phyloP scores from a whole-genome alignment of 2,888 invertebrate species.

The Drosophila neonasuta region DNA sequence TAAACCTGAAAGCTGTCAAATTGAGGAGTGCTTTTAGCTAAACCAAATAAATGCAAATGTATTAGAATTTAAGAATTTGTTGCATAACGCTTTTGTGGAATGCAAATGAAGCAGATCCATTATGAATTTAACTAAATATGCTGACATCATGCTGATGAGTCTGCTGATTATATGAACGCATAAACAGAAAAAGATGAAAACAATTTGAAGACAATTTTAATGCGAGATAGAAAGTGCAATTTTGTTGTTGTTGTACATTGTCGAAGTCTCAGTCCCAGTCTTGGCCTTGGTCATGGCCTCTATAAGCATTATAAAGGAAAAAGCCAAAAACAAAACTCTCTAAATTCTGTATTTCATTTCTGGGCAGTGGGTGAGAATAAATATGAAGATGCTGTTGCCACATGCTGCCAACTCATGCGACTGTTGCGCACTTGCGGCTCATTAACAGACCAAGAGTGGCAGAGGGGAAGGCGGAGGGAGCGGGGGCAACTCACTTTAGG shows the following conservation, averaged over 20 bases:
- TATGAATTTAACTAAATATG: slow-evolving; percentile 30
- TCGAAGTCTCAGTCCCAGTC: slow-evolving; percentile 2
- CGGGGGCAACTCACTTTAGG: slow-evolving; percentile 30
- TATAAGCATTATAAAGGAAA: slow-evolving; percentile 51
- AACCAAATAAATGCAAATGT: slow-evolving; percentile 4
- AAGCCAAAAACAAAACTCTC: slow-evolving; percentile 37
- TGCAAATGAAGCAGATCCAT: background rate
- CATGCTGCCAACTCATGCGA: slow-evolving; percentile 30
- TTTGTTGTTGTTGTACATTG: slow-evolving; percentile 25
- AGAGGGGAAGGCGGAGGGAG: background rate
- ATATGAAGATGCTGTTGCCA: slow-evolving; percentile 4
- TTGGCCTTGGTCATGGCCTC: background rate
- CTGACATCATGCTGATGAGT: slow-evolving; percentile 39
- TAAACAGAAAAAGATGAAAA: slow-evolving; percentile 18
- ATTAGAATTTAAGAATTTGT: slow-evolving; percentile 7
- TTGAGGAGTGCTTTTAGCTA: slow-evolving; percentile 25
- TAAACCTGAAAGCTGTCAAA: slow-evolving; percentile 19
- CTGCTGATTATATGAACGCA: slow-evolving; percentile 5
- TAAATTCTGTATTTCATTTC: slow-evolving; percentile 36
- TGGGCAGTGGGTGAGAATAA: background rate
- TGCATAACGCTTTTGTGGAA: slow-evolving; percentile 30
- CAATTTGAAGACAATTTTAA: slow-evolving; percentile 30
- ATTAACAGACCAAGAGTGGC: slow-evolving; percentile 40
- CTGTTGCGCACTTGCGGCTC: slow-evolving; percentile 62
- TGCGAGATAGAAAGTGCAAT: slow-evolving; percentile 48